Evolutionary conservation across 1,140 invertebrate species (phyloP).

Genomic region (Matsumurasca onukii): DNA sequence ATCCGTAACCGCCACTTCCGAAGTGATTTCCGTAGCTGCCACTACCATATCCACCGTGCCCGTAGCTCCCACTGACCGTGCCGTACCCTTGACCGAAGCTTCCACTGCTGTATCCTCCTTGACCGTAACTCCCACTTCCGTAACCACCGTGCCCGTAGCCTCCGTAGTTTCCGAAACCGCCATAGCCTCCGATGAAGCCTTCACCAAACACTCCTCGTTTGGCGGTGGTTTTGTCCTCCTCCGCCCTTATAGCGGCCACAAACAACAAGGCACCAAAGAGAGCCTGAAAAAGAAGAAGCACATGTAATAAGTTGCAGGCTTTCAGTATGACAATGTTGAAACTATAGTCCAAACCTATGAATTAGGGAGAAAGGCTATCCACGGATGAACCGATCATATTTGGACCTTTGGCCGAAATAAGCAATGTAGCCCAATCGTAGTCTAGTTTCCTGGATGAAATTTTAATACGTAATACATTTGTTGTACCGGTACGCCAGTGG

Average conservation of each 20-base stretch:
- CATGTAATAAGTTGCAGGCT: too few relatives aligned
- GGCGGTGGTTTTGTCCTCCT: slow-evolving; percentile 1
- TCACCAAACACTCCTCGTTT: slow-evolving; percentile 23
- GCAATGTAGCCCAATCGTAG: too few relatives aligned
- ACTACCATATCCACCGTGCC: background rate
- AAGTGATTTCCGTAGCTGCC: background rate
- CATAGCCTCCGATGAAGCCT: background rate
- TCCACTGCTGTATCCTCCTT: slow-evolving; percentile 7
- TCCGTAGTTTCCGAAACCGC: background rate
- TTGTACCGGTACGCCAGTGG: too few relatives aligned
- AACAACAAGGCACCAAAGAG: background rate
- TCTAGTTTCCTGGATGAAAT: too few relatives aligned
- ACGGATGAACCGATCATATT: too few relatives aligned
- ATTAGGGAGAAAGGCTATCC: too few relatives aligned
- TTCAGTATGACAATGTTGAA: too few relatives aligned
- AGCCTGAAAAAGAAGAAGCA: background rate
- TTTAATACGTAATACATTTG: too few relatives aligned
- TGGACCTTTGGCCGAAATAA: too few relatives aligned
- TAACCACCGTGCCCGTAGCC: slow-evolving; percentile 1
- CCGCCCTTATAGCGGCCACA: background rate
- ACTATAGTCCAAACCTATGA: too few relatives aligned
- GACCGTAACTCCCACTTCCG: background rate
- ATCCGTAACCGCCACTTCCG: slow-evolving; percentile 6
- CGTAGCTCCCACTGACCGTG: background rate
- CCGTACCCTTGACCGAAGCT: background rate